Conservation (phyloP, 2,113 vertebrate species). For the Lanius collurio region DNA sequence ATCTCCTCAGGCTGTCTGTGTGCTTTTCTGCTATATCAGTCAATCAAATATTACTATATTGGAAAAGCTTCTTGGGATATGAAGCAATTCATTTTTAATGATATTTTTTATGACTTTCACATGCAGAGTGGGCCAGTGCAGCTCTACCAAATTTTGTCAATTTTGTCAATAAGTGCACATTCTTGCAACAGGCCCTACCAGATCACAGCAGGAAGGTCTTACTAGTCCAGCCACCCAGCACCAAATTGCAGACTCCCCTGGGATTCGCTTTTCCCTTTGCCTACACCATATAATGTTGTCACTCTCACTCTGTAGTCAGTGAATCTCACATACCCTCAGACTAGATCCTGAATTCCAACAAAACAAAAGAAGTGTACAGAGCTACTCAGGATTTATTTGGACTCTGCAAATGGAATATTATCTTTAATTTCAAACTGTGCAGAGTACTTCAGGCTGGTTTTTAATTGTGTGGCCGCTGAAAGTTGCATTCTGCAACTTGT, state of each 20-base stretch:
- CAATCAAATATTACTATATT: conserved; percentile 13
- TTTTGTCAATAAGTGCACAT: neutral
- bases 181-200: neutral
- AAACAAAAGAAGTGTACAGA: neutral
- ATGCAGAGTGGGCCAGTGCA: neutral
- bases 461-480: rapidly evolving
- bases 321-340: neutral
- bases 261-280: neutral
- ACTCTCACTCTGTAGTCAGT: neutral
- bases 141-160: neutral
- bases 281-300: neutral
- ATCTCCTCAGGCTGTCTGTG: conserved; percentile 35
- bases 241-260: neutral
- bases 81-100: conserved; percentile 26
- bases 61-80: conserved; percentile 10
- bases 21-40: neutral
- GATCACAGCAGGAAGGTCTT: neutral
- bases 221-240: neutral
- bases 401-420: neutral
- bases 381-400: neutral
- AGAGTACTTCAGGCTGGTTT: neutral
- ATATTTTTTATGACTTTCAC: neutral
- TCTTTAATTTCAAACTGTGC: neutral
- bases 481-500: neutral
- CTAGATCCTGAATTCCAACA: neutral